A percentile compares a stretch with the other conserved stretches of the same genome.
phyloP scores from a whole-genome alignment of 1,140 invertebrate genomes.

The Proctacanthus coquilletti region DNA sequence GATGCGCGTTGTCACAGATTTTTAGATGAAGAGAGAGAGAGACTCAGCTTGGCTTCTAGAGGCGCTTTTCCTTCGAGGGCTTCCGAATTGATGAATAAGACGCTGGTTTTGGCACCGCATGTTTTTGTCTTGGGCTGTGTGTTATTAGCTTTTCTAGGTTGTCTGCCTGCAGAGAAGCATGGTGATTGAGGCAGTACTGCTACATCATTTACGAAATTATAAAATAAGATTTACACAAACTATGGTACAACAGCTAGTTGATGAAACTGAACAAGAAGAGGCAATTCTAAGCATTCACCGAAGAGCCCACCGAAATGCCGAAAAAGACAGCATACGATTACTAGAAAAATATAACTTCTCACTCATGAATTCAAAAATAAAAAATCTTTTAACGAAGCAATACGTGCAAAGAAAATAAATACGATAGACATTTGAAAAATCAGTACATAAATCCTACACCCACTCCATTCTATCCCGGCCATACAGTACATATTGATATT shows the following conservation, averaged over 20 bases:
- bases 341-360: conserved; percentile 8
- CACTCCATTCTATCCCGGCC: conserved; percentile 5
- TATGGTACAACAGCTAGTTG: conserved; percentile 3
- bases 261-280: conserved; percentile 5
- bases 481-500: conserved; percentile 7
- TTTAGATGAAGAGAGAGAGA: too few species aligned
- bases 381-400: conserved; percentile 4
- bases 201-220: conserved; percentile 4
- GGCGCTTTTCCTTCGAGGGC: too few species aligned
- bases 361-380: conserved; percentile 6
- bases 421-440: conserved; percentile 4
- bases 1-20: too few species aligned
- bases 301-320: conserved; percentile 5
- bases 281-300: conserved; percentile 4
- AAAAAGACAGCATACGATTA: conserved; percentile 6
- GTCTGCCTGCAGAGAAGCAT: too few species aligned
- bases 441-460: conserved; percentile 2
- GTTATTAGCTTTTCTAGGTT: too few species aligned
- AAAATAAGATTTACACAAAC: conserved; percentile 5
- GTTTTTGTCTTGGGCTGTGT: too few species aligned
- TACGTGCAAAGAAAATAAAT: conserved; percentile 7
- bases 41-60: too few species aligned
- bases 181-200: too few species aligned
- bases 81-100: too few species aligned
- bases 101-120: too few species aligned